A percentile compares a stretch with the other conserved stretches of the same genome.
Evolutionary conservation across 2,113 vertebrate genomes (phyloP).

Genomic region (Drymodes brunneopygia): DNA sequence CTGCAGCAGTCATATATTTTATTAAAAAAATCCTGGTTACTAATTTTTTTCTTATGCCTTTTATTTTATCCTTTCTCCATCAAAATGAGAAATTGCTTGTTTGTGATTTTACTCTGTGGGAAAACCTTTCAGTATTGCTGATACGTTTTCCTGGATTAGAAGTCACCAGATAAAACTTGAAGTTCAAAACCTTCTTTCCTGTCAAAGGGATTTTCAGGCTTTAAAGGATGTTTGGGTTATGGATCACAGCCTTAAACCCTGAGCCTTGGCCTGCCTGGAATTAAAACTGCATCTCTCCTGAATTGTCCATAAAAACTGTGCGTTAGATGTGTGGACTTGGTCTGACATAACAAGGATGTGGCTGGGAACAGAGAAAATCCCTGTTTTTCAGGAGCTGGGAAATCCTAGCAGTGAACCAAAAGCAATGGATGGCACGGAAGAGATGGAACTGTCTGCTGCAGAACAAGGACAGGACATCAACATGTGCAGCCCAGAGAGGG

Average conservation of each 20-base stretch:
- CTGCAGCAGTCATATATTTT: neutral
- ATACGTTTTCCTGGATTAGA: neutral
- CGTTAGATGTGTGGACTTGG: neutral
- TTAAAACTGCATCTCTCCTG: neutral
- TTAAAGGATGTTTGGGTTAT: neutral
- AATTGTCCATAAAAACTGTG: neutral
- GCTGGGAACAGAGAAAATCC: neutral
- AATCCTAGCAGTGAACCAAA: neutral
- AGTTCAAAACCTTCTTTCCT: neutral
- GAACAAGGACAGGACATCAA: neutral
- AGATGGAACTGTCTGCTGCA: constrained; percentile 2
- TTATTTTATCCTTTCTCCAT: neutral
- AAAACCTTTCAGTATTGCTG: neutral
- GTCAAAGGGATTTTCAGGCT: neutral
- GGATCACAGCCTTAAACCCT: neutral
- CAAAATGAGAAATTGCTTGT: neutral
- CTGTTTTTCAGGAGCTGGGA: neutral
- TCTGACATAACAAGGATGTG: neutral
- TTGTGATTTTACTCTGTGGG: neutral
- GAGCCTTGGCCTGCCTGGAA: neutral
- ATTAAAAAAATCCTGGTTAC: neutral
- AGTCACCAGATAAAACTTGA: neutral
- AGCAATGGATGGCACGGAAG: neutral
- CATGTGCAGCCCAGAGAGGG: constrained; percentile 28
- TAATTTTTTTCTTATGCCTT: neutral